A percentile compares a stretch with the other conserved stretches of the same genome.
Evolutionary conservation across 2,888 invertebrate species (phyloP).

Genomic region (Piscicola geometra): DNA sequence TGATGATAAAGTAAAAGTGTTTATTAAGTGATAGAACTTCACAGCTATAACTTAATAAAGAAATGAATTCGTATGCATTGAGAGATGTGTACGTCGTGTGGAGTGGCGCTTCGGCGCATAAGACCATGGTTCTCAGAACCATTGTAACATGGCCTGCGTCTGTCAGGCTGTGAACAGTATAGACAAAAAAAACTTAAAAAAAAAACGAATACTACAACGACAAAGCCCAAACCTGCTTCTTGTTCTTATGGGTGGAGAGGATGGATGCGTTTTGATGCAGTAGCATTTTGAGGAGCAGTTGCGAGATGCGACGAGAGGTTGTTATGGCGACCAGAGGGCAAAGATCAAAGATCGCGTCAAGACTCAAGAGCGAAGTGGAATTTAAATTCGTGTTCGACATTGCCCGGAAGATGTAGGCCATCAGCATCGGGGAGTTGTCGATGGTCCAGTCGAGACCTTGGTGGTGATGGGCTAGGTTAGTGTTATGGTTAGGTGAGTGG

Average conservation of each 20-base stretch:
- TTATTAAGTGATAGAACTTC: no score
- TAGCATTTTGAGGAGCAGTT: background rate
- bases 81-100: no score
- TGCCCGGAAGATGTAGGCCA: background rate
- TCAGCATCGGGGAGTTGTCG: background rate
- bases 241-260: background rate
- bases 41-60: no score
- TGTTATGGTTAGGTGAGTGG: background rate
- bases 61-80: no score
- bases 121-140: no score
- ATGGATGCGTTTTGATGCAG: background rate
- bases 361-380: background rate
- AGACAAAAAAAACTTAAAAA: no score
- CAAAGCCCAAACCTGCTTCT: background rate
- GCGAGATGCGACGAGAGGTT: background rate
- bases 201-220: no score
- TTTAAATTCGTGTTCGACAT: background rate
- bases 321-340: slow-evolving; percentile 1
- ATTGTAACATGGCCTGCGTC: no score
- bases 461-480: background rate
- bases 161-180: no score
- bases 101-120: no score
- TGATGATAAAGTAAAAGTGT: background rate
- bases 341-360: background rate
- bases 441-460: slow-evolving; percentile 2